Base-by-base conservation (phyloP, 2,113 vertebrate genomes). In the Numida meleagris region DNA sequence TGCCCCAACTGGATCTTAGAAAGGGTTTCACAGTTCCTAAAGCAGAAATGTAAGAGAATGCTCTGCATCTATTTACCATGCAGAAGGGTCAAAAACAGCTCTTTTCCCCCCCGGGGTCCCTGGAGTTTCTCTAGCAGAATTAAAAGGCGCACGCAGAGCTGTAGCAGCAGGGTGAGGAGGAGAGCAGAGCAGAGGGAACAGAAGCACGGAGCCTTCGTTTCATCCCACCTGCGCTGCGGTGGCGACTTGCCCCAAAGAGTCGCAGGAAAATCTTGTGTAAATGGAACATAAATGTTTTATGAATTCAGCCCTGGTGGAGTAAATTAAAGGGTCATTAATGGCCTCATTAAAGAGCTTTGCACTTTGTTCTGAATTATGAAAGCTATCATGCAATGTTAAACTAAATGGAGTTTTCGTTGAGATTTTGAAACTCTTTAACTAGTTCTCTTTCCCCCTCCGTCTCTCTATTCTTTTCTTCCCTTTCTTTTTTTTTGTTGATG, bases 271-370 rank as follows among this genome's bases (percentile, higher is more conserved):
- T 92, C 94, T 91, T 97, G 80, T 82, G 67, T 95, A 97, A 97
- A 97, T 96, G 88, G 91, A 96, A 94, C 95, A 96, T 96, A 92
- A 97, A 97, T 97, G 80, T 96, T 97, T 97, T 97, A 97, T 97
- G 97, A 96, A 97, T 98, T 95, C 96, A 93, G 94, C 92, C 92
- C 95, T 97, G 92, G 95, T 91, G 86, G 95, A 97, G 96, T 97
- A 97, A 97, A 97, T 96, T 95, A 97, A 97, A 97, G 96, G 77
- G 95, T 97, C 96, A 96, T 97, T 97, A 97, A 95, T 96, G 93
- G 93, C 71, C 94, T 97, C 94, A 95, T 97, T 97, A 97, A 96
- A 96, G 96, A 96, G 91, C 88, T 73, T 83, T 86, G 94, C 96
- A 93, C 95, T 97, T 96, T 84, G 87, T 96, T 95, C 93, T 97